phyloP scores from a whole-genome alignment of 2,888 invertebrate species.

The Hydrotaea diabolus region DNA sequence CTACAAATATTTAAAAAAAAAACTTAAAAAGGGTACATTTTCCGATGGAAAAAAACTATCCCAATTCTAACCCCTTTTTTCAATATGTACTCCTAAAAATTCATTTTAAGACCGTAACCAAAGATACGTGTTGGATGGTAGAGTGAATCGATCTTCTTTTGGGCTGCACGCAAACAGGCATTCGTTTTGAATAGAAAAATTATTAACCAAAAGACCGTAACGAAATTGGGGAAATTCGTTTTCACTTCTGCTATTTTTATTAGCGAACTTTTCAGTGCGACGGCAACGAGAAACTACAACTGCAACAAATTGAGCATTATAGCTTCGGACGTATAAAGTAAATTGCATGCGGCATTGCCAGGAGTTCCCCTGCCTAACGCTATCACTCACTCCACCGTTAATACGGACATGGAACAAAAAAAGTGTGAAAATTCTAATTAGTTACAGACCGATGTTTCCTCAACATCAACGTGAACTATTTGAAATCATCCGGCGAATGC shows the following conservation, averaged over 20 bases:
- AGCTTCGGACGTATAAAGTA: constrained; percentile 46
- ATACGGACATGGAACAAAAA: constrained; percentile 66
- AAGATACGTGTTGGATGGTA: background rate
- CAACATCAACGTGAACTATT: constrained; percentile 41
- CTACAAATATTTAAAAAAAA: constrained; percentile 27
- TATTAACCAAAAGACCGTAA: constrained; percentile 80
- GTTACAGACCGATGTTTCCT: constrained; percentile 77
- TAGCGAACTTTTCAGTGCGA: constrained; percentile 68
- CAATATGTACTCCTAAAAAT: background rate
- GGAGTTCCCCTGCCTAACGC: background rate
- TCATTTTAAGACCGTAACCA: background rate
- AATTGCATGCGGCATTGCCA: constrained; percentile 57
- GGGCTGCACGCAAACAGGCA: background rate
- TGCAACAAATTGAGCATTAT: constrained; percentile 61
- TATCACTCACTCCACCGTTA: background rate
- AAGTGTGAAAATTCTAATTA: constrained; percentile 82
- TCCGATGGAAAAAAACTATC: background rate
- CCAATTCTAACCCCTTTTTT: constrained; percentile 40
- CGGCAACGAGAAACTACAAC: constrained; percentile 53
- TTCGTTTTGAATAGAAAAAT: constrained; percentile 77
- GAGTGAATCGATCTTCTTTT: background rate
- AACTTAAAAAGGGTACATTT: constrained; percentile 1
- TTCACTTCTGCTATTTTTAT: constrained; percentile 71
- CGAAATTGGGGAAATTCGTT: constrained; percentile 71
- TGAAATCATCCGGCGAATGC: constrained; percentile 16